Base-by-base conservation (phyloP, 2,888 invertebrate species). In the Patella pellucida region DNA sequence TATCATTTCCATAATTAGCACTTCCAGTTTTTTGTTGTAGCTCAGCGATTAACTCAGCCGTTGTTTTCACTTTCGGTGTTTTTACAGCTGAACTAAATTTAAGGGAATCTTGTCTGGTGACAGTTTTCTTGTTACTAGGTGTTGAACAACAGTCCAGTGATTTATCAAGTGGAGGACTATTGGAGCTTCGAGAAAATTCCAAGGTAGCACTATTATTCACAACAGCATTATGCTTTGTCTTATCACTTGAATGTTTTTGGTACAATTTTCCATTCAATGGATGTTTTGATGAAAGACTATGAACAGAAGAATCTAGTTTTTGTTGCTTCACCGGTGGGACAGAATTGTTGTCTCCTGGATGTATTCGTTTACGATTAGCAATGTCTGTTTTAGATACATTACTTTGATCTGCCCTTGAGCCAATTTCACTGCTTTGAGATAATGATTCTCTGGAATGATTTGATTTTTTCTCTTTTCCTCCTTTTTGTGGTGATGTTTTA, bases 11-110 rank as follows among this genome's bases (percentile, higher is more conserved):
- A 3, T 89, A 76, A 68, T 81, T 72, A 19, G 85, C 78, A 72
- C 82, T 81, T 72, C 82, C 85, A 73, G 84, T 93, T 90, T 88
- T 93, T 89, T 89, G 93, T 92, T 82, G 93, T 56, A 96, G 93
- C 90, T 95, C 94, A 74, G 95, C 95, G 78, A 96, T 92, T 75
- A 96, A 91, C 90, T 96, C 95, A 88, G 95, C 94, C 0, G 96
- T 96, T 50, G 95, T 95, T 91, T 95, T 95, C 70, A 95, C 91
- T 85, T 91, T 91, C 27, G 93, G 93, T 87, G 93, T 85, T 78
- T 85, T 85, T 72, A 86, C 76, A 69, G 71, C 50, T 27, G 50
- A 12, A 62, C 7, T 12, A 62, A 62, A 23, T 50, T 69, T 69
- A 69, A 31, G 12, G 3, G 41, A 69, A n/a, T 50, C 51, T 27